These are phyloP conservation scores for Tachysurus fulvidraco DNA, from an alignment of 2,113 vertebrate species.

Conservation along the genomic window DNA sequence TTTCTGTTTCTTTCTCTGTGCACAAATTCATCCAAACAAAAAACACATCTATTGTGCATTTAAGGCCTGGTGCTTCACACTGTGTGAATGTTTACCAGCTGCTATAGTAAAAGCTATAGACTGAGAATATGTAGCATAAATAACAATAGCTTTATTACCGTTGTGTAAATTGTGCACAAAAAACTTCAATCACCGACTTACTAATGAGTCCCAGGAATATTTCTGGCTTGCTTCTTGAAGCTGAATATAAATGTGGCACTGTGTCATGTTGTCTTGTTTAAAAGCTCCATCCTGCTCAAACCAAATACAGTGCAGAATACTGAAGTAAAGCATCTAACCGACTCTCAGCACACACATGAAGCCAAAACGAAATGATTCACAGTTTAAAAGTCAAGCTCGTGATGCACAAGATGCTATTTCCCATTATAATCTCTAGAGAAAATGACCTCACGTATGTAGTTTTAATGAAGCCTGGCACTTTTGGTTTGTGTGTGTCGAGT, in stretches of 20 bases:
- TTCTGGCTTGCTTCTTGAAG: neutral
- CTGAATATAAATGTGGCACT: neutral
- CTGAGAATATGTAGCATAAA: constrained; percentile 46
- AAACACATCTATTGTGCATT: neutral
- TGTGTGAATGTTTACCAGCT: neutral
- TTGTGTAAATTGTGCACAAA: constrained; percentile 56
- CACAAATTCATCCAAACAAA: constrained; percentile 30
- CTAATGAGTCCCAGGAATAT: neutral
- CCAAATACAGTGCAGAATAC: neutral
- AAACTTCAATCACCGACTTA: neutral
- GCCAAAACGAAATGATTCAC: neutral
- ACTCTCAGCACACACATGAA: neutral
- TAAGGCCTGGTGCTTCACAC: neutral
- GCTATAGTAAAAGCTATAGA: neutral
- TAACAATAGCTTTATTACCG: constrained; percentile 50
- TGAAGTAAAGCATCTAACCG: neutral
- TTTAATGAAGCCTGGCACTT: neutral
- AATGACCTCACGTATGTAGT: neutral
- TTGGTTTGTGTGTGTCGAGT: neutral
- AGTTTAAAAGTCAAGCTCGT: neutral
- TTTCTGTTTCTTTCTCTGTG: neutral
- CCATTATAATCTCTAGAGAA: neutral
- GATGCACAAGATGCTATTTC: neutral
- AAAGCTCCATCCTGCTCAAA: neutral
- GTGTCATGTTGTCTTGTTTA: neutral